A percentile compares a stretch with the other conserved stretches of the same genome.
phyloP scores from a whole-genome alignment of 2,888 invertebrate genomes.

The Ptilodon capucinus region DNA sequence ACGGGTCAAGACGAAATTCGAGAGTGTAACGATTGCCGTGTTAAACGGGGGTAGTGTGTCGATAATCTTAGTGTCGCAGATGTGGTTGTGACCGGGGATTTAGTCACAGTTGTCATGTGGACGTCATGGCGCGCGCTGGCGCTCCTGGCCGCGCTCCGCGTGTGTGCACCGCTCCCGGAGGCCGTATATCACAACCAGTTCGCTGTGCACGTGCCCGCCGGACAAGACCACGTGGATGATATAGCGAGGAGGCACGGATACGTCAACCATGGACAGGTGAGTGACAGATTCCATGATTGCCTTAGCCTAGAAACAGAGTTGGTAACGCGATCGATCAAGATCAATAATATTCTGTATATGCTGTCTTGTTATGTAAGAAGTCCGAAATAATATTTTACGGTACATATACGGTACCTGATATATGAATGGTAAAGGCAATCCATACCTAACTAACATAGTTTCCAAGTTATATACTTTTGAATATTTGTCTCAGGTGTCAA shows the following conservation, averaged over 20 bases:
- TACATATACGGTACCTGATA: too few species aligned
- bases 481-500: too few species aligned
- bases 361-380: too few species aligned
- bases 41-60: neutral
- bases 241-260: slow-evolving; percentile 94
- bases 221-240: slow-evolving; percentile 86
- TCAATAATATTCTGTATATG: too few species aligned
- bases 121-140: slow-evolving; percentile 71
- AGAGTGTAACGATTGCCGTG: slow-evolving; percentile 1
- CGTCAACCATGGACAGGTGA: slow-evolving; percentile 94
- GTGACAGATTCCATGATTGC: too few species aligned
- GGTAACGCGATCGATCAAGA: too few species aligned
- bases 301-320: too few species aligned
- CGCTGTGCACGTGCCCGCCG: slow-evolving; percentile 92
- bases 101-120: slow-evolving; percentile 60
- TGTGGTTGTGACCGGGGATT: slow-evolving; percentile 42
- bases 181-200: slow-evolving; percentile 90
- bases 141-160: slow-evolving; percentile 51
- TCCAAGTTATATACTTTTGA: too few species aligned
- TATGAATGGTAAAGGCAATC: too few species aligned
- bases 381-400: too few species aligned
- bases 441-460: too few species aligned
- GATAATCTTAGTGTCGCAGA: slow-evolving; percentile 36
- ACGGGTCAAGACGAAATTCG: slow-evolving; percentile 8
- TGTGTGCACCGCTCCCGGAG: slow-evolving; percentile 49